Evolutionary conservation across 2,888 invertebrate genomes (phyloP), one percentile per base, ranked within the genome.

Genomic region (Drosophila vallismaia): DNA sequence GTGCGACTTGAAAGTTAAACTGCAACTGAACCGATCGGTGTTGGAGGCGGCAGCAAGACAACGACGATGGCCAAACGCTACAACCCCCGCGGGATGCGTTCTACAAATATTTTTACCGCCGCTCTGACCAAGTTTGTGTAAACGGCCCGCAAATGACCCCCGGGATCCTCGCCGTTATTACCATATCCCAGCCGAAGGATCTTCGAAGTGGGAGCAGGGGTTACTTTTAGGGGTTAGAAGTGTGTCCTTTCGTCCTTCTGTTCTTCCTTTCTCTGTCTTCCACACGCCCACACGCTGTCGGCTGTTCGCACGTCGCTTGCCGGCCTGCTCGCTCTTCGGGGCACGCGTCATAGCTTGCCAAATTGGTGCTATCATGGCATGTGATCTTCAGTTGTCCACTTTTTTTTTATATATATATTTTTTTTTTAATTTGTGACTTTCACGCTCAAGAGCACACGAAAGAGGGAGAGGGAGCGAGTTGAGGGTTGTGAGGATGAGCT

Each of bases 381-480:
- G 79, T 79, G 90, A 91, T 91, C 91, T 75, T 68, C 55, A 38
- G 40, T 44, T 74, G 62, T 72, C 54, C 53, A 54, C 44, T 66
- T 38, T 29, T 75, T 74, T 28, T 12, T 8, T 44, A n/a, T 46
- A 33, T 33, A 10, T 33, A 33, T 33, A 33, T 48, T 68, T 63
- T 64, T 79, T 71, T 74, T 87, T 87, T 91, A 91, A 91, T 91
- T 90, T 91, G 79, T 88, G 86, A 91, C 90, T 87, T 91, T 89
- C 84, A 90, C 88, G 90, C 89, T 89, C 90, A 79, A 80, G 62
- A 73, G 85, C 81, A 82, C 81, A 63, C 58, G 29, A 36, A 8
- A 46, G 24, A 31, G 57, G 29, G 40, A 12, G 29, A n/a, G n/a
- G 29, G 12, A 31, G 52, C 38, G 29, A 19, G 10, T 26, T 9